Base-by-base conservation (phyloP, 2,888 invertebrate species). In the Zelleria hepariella region DNA sequence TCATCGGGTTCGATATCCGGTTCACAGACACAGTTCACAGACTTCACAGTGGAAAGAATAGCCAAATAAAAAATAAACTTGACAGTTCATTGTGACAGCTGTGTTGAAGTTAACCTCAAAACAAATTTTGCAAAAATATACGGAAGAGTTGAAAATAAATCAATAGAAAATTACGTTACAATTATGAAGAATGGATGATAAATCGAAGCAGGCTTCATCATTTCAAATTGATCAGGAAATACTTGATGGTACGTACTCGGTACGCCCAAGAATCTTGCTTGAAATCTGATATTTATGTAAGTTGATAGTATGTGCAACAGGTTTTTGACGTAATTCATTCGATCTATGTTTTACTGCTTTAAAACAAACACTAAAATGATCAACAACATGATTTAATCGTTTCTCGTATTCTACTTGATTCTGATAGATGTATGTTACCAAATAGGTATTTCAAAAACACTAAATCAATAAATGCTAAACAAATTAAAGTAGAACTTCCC, bases 121-220 rank as follows among this genome's bases (percentile, higher is more conserved):
- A 55, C 21, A 20, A 32, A 32, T 55, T 55, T 20, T 3, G 8
- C 10, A 32, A 55, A 55, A 55, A 55, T 8, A 15, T 15, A 42
- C 55, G 55, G n/a, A 18, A 27, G 20, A 55, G 20, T 27, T 32
- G 27, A 2, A 53, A 55, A 55, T 55, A 32, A 55, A 55, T 55
- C 55, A 27, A 27, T 21, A 20, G 20, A n/a, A 4, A 55, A 20
- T 10, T 5, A 27, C 26, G 32, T 55, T 21, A 21, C 75, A 84
- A 87, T 80, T 81, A 87, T 88, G 87, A 86, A 88, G 87, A 85
- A 88, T 88, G 88, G 87, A 86, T 81, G 87, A 87, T 81, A 82
- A 81, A 74, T 78, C 73, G 71, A 87, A 84, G 71, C 78, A 85
- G 72, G 77, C 80, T 66, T 74, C 83, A 67, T 85, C 86, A 62